A percentile compares a stretch with the other conserved stretches of the same genome.
Conservation (phyloP, 2,888 invertebrate genomes). For the Cantharis rustica region DNA sequence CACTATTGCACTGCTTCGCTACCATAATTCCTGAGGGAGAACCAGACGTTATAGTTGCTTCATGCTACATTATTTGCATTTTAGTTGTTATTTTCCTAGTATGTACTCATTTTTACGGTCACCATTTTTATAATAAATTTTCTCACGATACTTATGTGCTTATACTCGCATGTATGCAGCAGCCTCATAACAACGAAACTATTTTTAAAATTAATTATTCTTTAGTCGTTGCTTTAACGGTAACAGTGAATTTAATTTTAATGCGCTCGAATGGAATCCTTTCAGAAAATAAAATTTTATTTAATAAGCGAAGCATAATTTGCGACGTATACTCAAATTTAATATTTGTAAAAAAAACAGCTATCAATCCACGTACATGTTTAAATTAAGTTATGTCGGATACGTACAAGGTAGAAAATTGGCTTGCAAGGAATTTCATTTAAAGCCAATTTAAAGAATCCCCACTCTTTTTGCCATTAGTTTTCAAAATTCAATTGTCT, state of each 20-base stretch:
- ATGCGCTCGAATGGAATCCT: not conserved
- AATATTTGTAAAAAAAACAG: not conserved
- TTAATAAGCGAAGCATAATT: not conserved
- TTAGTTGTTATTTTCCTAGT: not conserved
- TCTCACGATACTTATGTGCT: not conserved
- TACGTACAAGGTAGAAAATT: not conserved
- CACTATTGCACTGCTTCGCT: not conserved
- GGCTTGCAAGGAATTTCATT: not conserved
- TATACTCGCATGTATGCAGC: not conserved
- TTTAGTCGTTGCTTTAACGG: not conserved
- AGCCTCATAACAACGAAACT: not conserved
- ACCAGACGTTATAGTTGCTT: not conserved
- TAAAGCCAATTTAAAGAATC: not conserved
- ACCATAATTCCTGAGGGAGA: not conserved
- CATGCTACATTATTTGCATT: not conserved
- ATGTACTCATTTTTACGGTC: not conserved
- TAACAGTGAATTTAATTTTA: constrained; percentile 3
- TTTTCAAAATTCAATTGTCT: not conserved
- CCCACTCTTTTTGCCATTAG: not conserved
- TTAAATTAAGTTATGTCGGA: not conserved
- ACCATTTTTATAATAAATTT: not conserved
- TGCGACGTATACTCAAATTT: not conserved
- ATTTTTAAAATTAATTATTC: not conserved
- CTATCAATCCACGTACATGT: not conserved
- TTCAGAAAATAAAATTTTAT: not conserved